Evolutionary conservation across 2,888 invertebrate species (phyloP), one percentile per base, ranked within the genome.

Genomic region (Girardia tigrina): DNA sequence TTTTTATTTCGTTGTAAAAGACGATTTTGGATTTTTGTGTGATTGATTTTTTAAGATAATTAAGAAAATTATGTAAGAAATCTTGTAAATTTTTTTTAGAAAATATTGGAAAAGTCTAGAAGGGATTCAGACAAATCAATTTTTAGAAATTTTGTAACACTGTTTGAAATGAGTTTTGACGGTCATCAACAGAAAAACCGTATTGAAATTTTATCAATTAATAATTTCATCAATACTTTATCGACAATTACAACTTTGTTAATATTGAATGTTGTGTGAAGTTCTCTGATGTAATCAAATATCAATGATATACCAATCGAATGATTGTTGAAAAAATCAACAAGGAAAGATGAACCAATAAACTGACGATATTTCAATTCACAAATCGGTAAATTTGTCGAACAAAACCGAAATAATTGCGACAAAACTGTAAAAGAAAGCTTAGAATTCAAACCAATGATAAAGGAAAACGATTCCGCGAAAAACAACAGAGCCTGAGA

Each of bases 281-380:
- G 23, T 6, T 20, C 8, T 56, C 23, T 56, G n/a, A 56, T 20
- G n/a, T 56, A 56, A 56, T 56, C 56, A 2, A 56, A 8, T 20
- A 56, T 56, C 2, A 4, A 56, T 12, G n/a, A 2, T 6, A 2
- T 8, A 56, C 23, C 56, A 56, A 56, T 56, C 4, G 4, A 16
- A 16, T 56, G 56, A 56, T 56, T 56, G n/a, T 56, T 56, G n/a
- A 56, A 56, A n/a, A 56, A 56, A 20, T 23, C 56, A n/a, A n/a
- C 23, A 4, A 56, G n/a, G n/a, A 56, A 56, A 56, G 2, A 4
- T 8, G 56, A 4, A n/a, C 56, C 23, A 56, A 56, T 56, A 56
- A n/a, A 56, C n/a, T 56, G 56, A 16, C 56, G 56, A 56, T 56
- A 56, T 56, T 56, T 56, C 56, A 56, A 4, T 20, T 56, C 56